Conservation (phyloP, 2,113 vertebrate genomes). For the Cheirogaleus medius region DNA sequence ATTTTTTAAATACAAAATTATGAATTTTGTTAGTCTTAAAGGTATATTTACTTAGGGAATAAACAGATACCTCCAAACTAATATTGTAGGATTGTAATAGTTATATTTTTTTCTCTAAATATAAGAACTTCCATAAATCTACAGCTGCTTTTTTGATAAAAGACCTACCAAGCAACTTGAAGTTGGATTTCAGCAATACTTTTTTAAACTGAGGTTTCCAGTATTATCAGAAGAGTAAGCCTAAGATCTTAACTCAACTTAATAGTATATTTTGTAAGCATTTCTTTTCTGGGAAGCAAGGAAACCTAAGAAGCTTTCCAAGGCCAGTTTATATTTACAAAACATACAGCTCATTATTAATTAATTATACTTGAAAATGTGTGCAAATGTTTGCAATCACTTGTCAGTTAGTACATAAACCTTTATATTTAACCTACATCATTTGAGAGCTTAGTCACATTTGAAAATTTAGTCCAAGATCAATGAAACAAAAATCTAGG, state of each 20-base stretch:
- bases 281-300: background rate
- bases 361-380: conserved; percentile 9
- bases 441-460: background rate
- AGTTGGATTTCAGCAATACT: background rate
- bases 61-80: background rate
- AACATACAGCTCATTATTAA: background rate
- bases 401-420: background rate
- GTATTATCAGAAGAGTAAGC: background rate
- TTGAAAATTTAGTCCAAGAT: conserved; percentile 33
- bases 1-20: conserved; percentile 19
- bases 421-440: background rate
- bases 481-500: background rate
- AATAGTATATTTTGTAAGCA: background rate
- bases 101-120: background rate
- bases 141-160: background rate
- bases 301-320: background rate
- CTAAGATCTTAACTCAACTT: background rate
- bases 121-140: background rate
- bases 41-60: background rate
- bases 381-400: background rate
- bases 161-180: background rate
- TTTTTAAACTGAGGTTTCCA: background rate
- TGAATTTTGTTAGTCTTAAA: background rate
- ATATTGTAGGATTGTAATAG: background rate
- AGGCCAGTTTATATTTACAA: background rate